phyloP scores from a whole-genome alignment of 2,888 invertebrate genomes.

The Phortica okadai region DNA sequence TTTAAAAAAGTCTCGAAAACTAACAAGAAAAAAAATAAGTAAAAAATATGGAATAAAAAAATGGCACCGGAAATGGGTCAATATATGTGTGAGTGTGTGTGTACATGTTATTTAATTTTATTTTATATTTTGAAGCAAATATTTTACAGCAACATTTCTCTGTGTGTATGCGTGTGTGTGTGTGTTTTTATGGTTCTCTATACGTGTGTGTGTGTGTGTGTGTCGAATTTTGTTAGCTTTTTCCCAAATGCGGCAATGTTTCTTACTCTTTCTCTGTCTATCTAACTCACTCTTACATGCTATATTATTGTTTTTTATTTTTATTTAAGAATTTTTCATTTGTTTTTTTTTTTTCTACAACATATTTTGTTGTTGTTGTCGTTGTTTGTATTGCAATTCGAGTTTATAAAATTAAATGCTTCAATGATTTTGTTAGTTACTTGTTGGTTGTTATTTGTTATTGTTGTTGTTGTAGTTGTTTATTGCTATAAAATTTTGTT shows the following conservation, averaged over 20 bases:
- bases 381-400: not conserved
- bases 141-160: too few species aligned
- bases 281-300: conserved; percentile 6
- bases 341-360: not conserved
- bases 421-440: not conserved
- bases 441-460: not conserved
- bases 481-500: conserved; percentile 4
- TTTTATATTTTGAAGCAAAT: not conserved
- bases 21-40: not conserved
- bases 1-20: too few species aligned
- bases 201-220: conserved; percentile 44
- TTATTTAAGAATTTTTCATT: not conserved
- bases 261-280: conserved; percentile 59
- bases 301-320: not conserved
- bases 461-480: not conserved
- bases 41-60: conserved; percentile 1
- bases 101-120: not conserved
- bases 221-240: conserved; percentile 33
- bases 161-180: not conserved
- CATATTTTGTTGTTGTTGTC: not conserved
- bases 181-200: not conserved
- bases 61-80: conserved; percentile 17
- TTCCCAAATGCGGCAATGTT: conserved; percentile 51
- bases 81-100: not conserved
- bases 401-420: conserved; percentile 21